phyloP scores from a whole-genome alignment of 2,797 vertebrate genomes.

The Rhinoraja longicauda region DNA sequence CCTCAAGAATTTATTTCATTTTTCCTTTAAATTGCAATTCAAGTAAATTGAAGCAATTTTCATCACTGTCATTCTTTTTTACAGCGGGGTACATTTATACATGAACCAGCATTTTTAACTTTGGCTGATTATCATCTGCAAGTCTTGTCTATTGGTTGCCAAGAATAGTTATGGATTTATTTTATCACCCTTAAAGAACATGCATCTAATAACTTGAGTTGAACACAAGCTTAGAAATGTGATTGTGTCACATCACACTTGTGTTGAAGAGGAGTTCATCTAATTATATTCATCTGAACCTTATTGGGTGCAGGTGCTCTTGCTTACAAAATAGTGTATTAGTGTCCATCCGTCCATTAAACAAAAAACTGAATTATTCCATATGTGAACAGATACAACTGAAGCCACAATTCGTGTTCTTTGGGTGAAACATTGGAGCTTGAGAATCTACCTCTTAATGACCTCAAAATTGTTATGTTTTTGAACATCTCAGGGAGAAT shows the following conservation, averaged over 20 bases:
- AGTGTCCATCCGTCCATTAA: too few species aligned
- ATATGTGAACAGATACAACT: not conserved
- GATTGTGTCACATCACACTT: not conserved
- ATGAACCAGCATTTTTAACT: too few species aligned
- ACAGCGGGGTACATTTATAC: too few species aligned
- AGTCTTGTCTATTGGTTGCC: not conserved
- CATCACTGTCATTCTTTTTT: too few species aligned
- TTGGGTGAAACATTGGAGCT: not conserved
- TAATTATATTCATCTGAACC: not conserved
- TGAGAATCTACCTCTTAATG: not conserved
- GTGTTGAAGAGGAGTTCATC: too few species aligned
- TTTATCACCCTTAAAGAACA: not conserved
- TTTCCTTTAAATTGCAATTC: too few species aligned
- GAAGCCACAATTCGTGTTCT: not conserved
- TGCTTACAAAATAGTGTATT: too few species aligned
- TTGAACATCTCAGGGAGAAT: not conserved
- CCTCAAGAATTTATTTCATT: too few species aligned
- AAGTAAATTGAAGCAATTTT: too few species aligned
- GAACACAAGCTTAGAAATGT: not conserved
- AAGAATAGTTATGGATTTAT: not conserved
- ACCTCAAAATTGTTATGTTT: not conserved
- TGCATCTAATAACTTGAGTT: not conserved
- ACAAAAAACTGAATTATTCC: not conserved
- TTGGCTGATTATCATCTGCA: not conserved
- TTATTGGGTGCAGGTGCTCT: not conserved